These are phyloP conservation scores for Temnothorax longispinosus DNA, from an alignment of 1,140 invertebrate species.

Conservation along the genomic window DNA sequence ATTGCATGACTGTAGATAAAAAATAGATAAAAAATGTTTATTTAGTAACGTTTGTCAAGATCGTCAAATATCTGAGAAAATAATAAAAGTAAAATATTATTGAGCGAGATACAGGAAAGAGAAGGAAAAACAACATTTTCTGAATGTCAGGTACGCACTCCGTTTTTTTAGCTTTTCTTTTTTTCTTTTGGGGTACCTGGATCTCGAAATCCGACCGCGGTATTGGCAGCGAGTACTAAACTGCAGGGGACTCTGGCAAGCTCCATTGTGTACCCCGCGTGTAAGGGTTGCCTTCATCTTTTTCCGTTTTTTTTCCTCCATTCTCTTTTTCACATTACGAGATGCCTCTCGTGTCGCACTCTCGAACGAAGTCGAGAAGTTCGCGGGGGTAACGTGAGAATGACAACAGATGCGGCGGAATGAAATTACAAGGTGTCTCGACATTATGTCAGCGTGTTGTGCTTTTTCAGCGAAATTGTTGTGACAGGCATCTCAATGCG, in stretches of 20 bases:
- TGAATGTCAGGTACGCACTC: slow-evolving; percentile 18
- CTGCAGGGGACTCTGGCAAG: slow-evolving; percentile 50
- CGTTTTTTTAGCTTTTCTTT: neutral
- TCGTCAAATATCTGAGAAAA: neutral
- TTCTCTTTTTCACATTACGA: slow-evolving; percentile 50
- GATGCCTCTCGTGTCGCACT: slow-evolving; percentile 29
- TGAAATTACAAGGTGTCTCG: slow-evolving; percentile 79
- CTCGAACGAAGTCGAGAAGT: slow-evolving; percentile 71
- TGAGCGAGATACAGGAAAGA: neutral
- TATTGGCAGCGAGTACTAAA: slow-evolving; percentile 55
- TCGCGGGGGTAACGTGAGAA: slow-evolving; percentile 78
- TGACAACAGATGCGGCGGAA: slow-evolving; percentile 81
- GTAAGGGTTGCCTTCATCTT: slow-evolving; percentile 71
- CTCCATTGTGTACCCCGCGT: slow-evolving; percentile 65
- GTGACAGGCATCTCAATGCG: slow-evolving; percentile 79
- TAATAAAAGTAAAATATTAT: neutral
- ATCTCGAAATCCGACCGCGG: slow-evolving; percentile 61
- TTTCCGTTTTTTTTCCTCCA: slow-evolving; percentile 42
- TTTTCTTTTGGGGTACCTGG: slow-evolving; percentile 40
- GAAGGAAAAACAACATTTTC: slow-evolving; percentile 12
- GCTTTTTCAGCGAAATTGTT: slow-evolving; percentile 81
- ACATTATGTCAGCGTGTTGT: slow-evolving; percentile 68
- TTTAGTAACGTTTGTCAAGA: neutral
- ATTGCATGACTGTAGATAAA: neutral
- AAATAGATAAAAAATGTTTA: neutral